Evolutionary conservation across 2,888 invertebrate species (phyloP), one percentile per base, ranked within the genome.

Genomic region (Polyommatus icarus): DNA sequence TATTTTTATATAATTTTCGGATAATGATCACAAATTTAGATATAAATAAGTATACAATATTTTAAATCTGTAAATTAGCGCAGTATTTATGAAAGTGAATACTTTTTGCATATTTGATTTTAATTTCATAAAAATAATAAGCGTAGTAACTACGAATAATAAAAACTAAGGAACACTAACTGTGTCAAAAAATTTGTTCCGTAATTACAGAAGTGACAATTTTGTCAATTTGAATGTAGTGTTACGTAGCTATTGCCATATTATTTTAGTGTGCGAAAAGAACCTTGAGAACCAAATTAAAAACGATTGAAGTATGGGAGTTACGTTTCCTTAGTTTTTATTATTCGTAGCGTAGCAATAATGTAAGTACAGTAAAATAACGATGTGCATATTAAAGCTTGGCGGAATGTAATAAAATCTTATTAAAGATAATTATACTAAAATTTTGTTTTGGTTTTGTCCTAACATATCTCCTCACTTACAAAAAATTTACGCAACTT

Each of bases 321-420:
- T 24, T 24, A 24, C 24, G 24, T 24, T 24, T 24, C 24, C 24
- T 24, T 24, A 24, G 24, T 24, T 24, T 24, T 24, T 24, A 24
- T 24, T 24, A 24, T 24, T 24, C 24, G 1, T 24, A 46, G 54
- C 24, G 12, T 50, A 73, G 46, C 20, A 20, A 24, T 15, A 75
- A 54, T 75, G 7, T 75, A 29, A 36, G 71, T n/a, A 71, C n/a
- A 15, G 10, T 50, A 54, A 54, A 75, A 75, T 54, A 73, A 50
- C 50, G 24, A 50, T 75, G 75, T 75, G 75, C 75, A 75, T 29
- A 50, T 54, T 75, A 75, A 75, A 75, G 75, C 75, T 73, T 73
- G 40, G 12, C 18, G 75, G 75, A 75, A 75, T 75, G 75, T 75
- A 29, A 75, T 29, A 29, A 29, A 75, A 54, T 24, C 29, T 24